Evolutionary conservation across 2,113 vertebrate species (phyloP), one percentile per base, ranked within the genome.

Genomic region (Brachirus orientalis): DNA sequence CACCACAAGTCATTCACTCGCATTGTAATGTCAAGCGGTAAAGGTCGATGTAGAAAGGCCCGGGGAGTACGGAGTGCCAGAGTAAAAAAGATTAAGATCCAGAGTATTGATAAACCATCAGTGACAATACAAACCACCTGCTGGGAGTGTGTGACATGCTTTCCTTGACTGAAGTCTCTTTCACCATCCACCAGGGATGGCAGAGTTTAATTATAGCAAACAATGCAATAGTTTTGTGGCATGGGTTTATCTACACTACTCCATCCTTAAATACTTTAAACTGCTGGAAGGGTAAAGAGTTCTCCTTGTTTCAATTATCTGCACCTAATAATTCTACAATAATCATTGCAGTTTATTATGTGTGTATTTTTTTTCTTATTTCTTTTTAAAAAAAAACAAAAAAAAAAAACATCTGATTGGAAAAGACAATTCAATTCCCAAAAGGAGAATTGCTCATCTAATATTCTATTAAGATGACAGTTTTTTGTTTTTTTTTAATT

Each of bases 101-200:
- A 43, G 35, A 18, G 52, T 82, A 90, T 85, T 85, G 90, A 92
- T 86, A 90, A 88, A 88, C 74, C 72, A 83, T 84, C 84, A 83
- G 61, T 78, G 81, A 90, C 75, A 84, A 88, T 81, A 70, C 77
- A 66, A 87, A 82, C 71, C 63, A 83, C 72, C 84, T 60, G 18
- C 48, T 62, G 85, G 84, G 85, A 88, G 59, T 51, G 50, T 16
- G 68, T 69, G 79, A 88, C 86, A 85, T 68, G 81, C 68, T 85
- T 63, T 52, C 52, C 56, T 60, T 54, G 54, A 77, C 78, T 63
- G 52, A 69, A 75, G 77, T 75, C 66, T 83, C 72, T 86, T 72
- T 75, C 63, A 67, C 57, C 52, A 36, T 68, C 66, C 69, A 62
- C 82, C n/a, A 40, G 69, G 79, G 74, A 82, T 66, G 70, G 63